Conservation (phyloP, 2,888 invertebrate genomes). For the Hypsopygia costalis region DNA sequence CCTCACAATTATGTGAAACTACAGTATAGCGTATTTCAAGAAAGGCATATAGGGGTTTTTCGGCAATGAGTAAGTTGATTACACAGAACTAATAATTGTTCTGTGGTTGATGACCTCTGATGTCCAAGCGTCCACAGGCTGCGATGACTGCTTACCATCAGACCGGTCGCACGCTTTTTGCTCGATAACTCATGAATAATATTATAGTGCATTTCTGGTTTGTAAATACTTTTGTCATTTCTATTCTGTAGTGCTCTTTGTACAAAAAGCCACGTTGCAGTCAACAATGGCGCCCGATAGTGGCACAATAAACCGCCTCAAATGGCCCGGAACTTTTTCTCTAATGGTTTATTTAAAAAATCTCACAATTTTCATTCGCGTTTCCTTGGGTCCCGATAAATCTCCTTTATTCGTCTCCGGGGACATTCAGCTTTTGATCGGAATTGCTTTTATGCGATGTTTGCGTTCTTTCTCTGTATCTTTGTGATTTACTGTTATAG, state of each 20-base stretch:
- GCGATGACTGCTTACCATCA: too few species aligned
- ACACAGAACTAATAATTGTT: too few species aligned
- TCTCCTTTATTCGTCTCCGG: constrained; percentile 66
- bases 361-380: constrained; percentile 73
- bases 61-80: too few species aligned
- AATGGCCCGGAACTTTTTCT: constrained; percentile 78
- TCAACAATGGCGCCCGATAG: constrained; percentile 69
- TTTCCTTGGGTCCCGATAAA: constrained; percentile 69
- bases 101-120: too few species aligned
- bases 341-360: constrained; percentile 78
- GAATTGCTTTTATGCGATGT: constrained; percentile 75
- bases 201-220: too few species aligned
- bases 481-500: constrained; percentile 64
- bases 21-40: too few species aligned
- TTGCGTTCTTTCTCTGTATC: constrained; percentile 58
- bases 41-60: too few species aligned
- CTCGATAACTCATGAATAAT: too few species aligned
- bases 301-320: constrained; percentile 72
- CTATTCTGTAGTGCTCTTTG: constrained; percentile 4
- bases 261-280: constrained; percentile 45
- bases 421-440: constrained; percentile 72
- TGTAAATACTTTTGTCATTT: constrained; percentile 10
- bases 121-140: too few species aligned
- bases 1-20: too few species aligned
- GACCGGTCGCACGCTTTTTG: too few species aligned